A percentile compares a stretch with the other conserved stretches of the same genome.
Conservation (phyloP, 2,797 vertebrate species). For the Cryptoprocta ferox region DNA sequence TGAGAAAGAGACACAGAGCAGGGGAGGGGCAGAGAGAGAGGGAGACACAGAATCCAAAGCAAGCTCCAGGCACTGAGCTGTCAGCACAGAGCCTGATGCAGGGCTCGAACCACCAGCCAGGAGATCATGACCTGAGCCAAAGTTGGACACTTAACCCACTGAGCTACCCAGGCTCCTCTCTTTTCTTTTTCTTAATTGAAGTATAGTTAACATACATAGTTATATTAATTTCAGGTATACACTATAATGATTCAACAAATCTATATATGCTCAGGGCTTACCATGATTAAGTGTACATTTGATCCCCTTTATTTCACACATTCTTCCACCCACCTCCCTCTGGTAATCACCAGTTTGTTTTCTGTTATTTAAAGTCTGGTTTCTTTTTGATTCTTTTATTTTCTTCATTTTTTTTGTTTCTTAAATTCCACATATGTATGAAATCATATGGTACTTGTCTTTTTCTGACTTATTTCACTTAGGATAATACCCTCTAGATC, state of each 20-base stretch:
- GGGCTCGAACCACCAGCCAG: too few species aligned
- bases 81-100: too few species aligned
- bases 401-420: neutral
- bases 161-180: too few species aligned
- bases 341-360: neutral
- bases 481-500: neutral
- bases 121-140: too few species aligned
- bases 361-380: neutral
- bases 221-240: neutral
- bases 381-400: neutral
- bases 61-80: too few species aligned
- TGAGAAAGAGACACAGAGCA: too few species aligned
- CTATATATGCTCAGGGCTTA: neutral
- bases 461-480: neutral
- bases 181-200: neutral
- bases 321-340: neutral
- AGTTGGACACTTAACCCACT: too few species aligned
- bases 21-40: too few species aligned
- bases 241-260: neutral
- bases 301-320: neutral
- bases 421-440: neutral
- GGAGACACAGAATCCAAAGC: too few species aligned
- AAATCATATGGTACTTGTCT: neutral
- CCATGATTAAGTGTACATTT: neutral
- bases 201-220: neutral